Base-by-base conservation (phyloP, 1,140 invertebrate genomes). In the Plectus sambesii region DNA sequence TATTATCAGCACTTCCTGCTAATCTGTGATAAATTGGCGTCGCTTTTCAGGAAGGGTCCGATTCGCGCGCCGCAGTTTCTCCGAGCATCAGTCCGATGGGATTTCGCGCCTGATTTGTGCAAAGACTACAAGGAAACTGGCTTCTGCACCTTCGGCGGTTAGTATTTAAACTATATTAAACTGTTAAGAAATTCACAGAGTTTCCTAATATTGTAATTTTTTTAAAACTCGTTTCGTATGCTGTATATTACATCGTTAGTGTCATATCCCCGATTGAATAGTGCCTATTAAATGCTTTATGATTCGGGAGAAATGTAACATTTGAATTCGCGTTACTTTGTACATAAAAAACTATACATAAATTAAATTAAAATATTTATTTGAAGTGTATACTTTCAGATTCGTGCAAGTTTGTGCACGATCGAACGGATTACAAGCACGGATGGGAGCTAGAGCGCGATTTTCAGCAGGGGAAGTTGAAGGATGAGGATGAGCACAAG, bases 121-220 rank as follows among this genome's bases (percentile, higher is more conserved):
- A 99, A 99, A 74, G 94, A 99, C 75, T 99, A 90, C 65, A 99
- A 99, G 70, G 94, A 99, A 73, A 99, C 94, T 24, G 94, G 93
- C 2, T 98, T 88, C 73, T 98, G 93, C 78, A 92, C 92, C 2
- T 98, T 98, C 76, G 93, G 93, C 70, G 84, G 83, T 83, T 69
- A 55, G 55, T 42, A n/a, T 20, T 43, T 30, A 23, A 3, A 12
- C 38, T 33, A 40, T 45, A 47, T 55, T 49, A 33, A 9, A 4
- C 4, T 50, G n/a, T 47, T 23, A n/a, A 17, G 22, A 35, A 45
- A 47, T 26, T 27, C 9, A 15, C 4, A 39, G 19, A 23, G 5
- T 51, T n/a, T n/a, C n/a, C n/a, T n/a, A n/a, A n/a, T n/a, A n/a
- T n/a, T n/a, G n/a, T n/a, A n/a, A 23, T 29, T 37, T 39, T 20